A percentile compares a stretch with the other conserved stretches of the same genome.
Conservation (phyloP, 1,140 invertebrate genomes). For the Paracyclopina nana region DNA sequence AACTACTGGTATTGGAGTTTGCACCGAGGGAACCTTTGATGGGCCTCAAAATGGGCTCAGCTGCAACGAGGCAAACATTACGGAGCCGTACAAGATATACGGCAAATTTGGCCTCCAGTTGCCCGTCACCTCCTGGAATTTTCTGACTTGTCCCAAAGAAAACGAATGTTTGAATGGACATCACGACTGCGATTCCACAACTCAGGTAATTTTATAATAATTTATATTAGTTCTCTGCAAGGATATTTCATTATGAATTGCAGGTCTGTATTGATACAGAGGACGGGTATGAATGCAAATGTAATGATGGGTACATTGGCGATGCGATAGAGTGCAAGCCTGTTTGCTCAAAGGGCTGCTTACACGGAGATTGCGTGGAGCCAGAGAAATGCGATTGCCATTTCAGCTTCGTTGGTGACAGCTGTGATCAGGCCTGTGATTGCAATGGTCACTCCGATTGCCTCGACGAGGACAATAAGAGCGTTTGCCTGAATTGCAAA, state of each 20-base stretch:
- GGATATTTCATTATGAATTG: too few relatives aligned
- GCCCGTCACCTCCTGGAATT: conserved; percentile 56
- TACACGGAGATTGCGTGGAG: conserved; percentile 58
- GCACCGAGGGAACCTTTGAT: conserved; percentile 28
- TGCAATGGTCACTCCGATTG: conserved; percentile 89
- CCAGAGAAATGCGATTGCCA: conserved; percentile 71
- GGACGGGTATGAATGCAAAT: conserved; percentile 60
- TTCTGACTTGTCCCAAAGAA: conserved; percentile 66
- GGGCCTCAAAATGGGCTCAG: conserved; percentile 26
- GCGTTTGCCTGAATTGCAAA: conserved; percentile 59
- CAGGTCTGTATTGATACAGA: conserved; percentile 57
- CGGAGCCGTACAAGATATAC: too few relatives aligned
- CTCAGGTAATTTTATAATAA: too few relatives aligned
- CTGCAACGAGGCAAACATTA: too few relatives aligned
- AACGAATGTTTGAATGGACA: conserved; percentile 81
- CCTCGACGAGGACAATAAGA: conserved; percentile 55
- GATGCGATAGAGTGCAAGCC: conserved; percentile 41
- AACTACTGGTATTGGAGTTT: conserved; percentile 29
- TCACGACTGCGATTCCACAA: conserved; percentile 64
- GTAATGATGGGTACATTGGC: conserved; percentile 51
- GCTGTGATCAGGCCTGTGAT: conserved; percentile 78
- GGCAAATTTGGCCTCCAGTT: too few relatives aligned
- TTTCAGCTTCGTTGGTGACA: conserved; percentile 82
- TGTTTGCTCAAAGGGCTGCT: conserved; percentile 68
- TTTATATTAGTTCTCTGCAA: too few relatives aligned